Evolutionary conservation across 1,140 invertebrate genomes (phyloP).

Genomic region (Lepidostoma basale): DNA sequence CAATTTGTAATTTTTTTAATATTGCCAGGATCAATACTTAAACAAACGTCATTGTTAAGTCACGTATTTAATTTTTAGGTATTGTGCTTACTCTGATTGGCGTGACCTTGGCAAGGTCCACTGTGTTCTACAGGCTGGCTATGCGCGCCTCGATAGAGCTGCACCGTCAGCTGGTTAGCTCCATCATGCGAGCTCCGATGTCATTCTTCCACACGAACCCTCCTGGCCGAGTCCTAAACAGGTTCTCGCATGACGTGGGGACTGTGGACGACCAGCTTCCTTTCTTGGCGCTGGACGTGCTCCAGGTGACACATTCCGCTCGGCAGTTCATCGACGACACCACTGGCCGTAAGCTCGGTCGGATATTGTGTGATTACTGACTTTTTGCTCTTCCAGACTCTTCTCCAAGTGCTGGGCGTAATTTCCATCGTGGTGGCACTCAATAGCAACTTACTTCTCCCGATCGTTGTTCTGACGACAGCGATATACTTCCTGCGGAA

Average conservation of each 20-base stretch:
- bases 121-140: constrained; percentile 67
- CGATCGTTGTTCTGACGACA: constrained; percentile 5
- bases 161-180: constrained; percentile 72
- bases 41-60: too few relatives aligned
- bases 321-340: too few relatives aligned
- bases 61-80: too few relatives aligned
- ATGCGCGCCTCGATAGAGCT: constrained; percentile 68
- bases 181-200: constrained; percentile 66
- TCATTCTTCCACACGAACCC: constrained; percentile 69
- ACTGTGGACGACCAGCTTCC: constrained; percentile 31
- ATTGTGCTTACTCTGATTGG: constrained; percentile 46
- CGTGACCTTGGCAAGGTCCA: constrained; percentile 54
- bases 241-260: constrained; percentile 60
- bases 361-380: background rate
- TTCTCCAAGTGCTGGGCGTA: constrained; percentile 51
- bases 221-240: constrained; percentile 53
- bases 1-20: too few relatives aligned
- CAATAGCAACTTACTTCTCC: constrained; percentile 60
- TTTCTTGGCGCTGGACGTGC: constrained; percentile 15
- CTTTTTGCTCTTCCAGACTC: constrained; percentile 52
- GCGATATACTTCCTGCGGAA: background rate
- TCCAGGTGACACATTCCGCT: constrained; percentile 47
- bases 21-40: too few relatives aligned
- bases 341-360: too few relatives aligned
- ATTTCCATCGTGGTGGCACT: constrained; percentile 50